Percentiles rank a stretch among this genome's conserved stretches.
Evolutionary conservation across 2,888 invertebrate species (phyloP).

Genomic region (Myopa testacea): DNA sequence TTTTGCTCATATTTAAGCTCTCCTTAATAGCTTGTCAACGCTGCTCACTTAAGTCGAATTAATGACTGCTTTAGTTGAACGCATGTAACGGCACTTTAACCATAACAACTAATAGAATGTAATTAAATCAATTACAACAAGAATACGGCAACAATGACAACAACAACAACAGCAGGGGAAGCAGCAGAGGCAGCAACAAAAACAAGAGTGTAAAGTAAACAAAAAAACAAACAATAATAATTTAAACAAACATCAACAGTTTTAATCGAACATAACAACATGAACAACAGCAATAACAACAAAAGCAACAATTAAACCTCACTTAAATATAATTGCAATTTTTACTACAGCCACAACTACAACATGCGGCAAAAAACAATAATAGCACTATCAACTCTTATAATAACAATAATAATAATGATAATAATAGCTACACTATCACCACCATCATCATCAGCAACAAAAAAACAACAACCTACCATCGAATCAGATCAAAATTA

Average conservation of each 20-base stretch:
- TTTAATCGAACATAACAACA: not conserved
- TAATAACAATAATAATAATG: slow-evolving; percentile 12
- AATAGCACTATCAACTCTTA: not conserved
- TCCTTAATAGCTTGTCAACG: slow-evolving; percentile 16
- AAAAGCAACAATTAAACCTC: not conserved
- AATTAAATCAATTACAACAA: slow-evolving; percentile 40
- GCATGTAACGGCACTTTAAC: slow-evolving; percentile 37
- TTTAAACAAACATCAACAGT: not conserved
- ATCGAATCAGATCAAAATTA: slow-evolving; percentile 2
- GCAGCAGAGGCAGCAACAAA: not conserved
- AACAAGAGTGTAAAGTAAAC: not conserved
- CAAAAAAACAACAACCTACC: slow-evolving; percentile 15
- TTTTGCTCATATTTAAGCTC: not conserved
- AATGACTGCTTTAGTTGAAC: slow-evolving; percentile 32
- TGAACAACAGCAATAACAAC: not conserved
- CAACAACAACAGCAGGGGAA: not conserved
- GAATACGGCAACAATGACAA: not conserved
- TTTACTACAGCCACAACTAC: not conserved
- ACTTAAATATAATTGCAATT: slow-evolving; percentile 6
- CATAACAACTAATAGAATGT: slow-evolving; percentile 25
- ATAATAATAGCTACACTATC: not conserved
- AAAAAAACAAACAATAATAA: not conserved
- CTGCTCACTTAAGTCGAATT: slow-evolving; percentile 38
- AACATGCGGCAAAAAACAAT: not conserved
- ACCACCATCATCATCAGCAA: slow-evolving; percentile 17